Evolutionary conservation across 2,797 vertebrate genomes (phyloP), one percentile per base, ranked within the genome.

Genomic region (Gambelia wislizenii): DNA sequence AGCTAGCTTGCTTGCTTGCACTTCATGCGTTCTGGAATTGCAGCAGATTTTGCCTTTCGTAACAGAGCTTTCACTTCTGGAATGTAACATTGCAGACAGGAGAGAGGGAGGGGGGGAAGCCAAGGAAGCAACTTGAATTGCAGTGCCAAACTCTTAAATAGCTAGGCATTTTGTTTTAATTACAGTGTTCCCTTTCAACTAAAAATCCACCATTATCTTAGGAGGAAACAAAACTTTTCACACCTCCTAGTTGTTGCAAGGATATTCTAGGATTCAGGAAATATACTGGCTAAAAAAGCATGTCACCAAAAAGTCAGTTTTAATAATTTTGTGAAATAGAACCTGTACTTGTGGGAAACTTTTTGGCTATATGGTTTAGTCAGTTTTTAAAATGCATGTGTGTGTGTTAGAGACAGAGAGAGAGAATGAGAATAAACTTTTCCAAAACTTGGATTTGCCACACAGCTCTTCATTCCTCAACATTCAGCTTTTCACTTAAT

Each of bases 171-270:
- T 91, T 85, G 85, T 92, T 95, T 93, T 93, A 95, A 95, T 93
- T 92, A 93, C 59, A 92, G 93, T 91, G 90, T 94, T 94, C 92
- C 90, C 91, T 95, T 95, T 91, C 64, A 94, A 84, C 79, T 83
- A 86, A 87, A 87, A 95, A 96, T 87, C 92, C 89, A 89, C 86
- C 92, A 94, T 95, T 95, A 95, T 91, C 85, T 86, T 52, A 90
- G 90, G 89, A 85, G 92, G 87, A 93, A 5, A 1, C 49, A 93
- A 75, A 92, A 88, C 64, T 59, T 93, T 92, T 81, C 92, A 87
- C 89, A 90, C 91, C 3, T 70, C 67, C 54, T 20, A 27, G 61
- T 88, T 85, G 91, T 92, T 92, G 92, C 89, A 94, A 52, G 5
- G 44, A 89, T 87, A 88, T 84, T 87, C 86, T 16, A 25, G 67